Base-by-base conservation (phyloP, 2,797 vertebrate genomes). In the Macrochelys suwanniensis region DNA sequence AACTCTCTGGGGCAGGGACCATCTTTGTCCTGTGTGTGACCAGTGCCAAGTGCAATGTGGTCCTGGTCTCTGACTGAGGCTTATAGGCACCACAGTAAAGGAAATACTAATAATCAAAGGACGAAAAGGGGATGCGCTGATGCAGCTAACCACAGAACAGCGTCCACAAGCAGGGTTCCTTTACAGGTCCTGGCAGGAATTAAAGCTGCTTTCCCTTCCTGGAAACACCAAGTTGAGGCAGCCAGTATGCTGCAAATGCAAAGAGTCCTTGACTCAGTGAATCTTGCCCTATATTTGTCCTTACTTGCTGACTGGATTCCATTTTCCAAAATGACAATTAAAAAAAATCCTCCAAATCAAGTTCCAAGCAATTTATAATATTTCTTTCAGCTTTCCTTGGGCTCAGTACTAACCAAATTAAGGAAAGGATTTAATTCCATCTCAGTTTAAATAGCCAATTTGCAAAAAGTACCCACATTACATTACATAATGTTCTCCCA, bases 401-500 rank as follows among this genome's bases (percentile, higher is more conserved):
- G 78, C 37, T 86, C 76, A 33, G 5, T n/a, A 87, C 65, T 80
- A 93, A 37, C 49, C 23, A 78, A 88, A 87, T 88, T 7, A 54
- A 89, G 81, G 80, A 5, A 89, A 91, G 31, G 11, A 82, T 94
- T 97, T 94, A 47, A 59, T 21, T 84, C 86, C 59, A 65, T 54
- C 80, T 89, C 56, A n/a, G 7, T 90, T 92, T 91, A 90, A 85
- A 95, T 89, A 93, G 76, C 2, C 31, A 87, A 76, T 68, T 96
- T 90, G 45, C 89, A 85, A 88, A 96, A 94, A 83, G 17, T 84
- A 42, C 82, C 53, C 83, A 83, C 33, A 47, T n/a, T 77, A 33
- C 21, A 25, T 31, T 87, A 25, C 51, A 23, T 88, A 31, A 96
- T 93, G 33, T 59, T 93, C 89, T 91, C 51, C 2, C 1, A 53